phyloP scores from a whole-genome alignment of 2,888 invertebrate genomes.

The Drosophila diplacantha region DNA sequence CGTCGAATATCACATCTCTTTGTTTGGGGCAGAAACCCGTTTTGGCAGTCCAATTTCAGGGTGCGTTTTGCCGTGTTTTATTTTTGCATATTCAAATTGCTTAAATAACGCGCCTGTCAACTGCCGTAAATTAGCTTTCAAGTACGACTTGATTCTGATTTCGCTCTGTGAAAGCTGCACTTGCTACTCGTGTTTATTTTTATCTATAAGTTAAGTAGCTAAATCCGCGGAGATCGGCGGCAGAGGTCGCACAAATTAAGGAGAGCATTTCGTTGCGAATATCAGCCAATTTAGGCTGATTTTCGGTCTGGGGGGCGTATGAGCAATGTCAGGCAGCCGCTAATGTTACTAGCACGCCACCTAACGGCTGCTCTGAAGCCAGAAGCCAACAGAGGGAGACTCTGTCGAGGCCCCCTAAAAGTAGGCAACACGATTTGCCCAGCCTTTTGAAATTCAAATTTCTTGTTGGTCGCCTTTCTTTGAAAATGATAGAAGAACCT shows the following conservation, averaged over 20 bases:
- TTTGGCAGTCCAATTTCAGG: conserved; percentile 17
- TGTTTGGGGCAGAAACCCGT: conserved; percentile 18
- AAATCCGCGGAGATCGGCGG: conserved; percentile 35
- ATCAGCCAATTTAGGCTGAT: conserved; percentile 8
- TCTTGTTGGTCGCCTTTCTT: neutral
- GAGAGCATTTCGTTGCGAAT: conserved; percentile 18
- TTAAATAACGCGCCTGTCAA: conserved; percentile 47
- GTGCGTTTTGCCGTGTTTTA: conserved; percentile 25
- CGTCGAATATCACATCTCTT: conserved; percentile 11
- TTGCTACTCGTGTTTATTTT: conserved; percentile 24
- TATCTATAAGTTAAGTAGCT: conserved; percentile 42
- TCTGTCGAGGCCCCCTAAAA: conserved; percentile 9
- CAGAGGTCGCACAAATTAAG: conserved; percentile 61
- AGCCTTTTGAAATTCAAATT: neutral
- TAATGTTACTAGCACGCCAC: neutral
- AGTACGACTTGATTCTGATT: conserved; percentile 65
- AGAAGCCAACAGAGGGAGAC: conserved; percentile 17
- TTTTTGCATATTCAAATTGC: conserved; percentile 61
- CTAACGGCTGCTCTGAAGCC: neutral
- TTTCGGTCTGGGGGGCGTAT: conserved; percentile 48
- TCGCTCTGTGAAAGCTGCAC: conserved; percentile 34
- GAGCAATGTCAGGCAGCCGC: conserved; percentile 40
- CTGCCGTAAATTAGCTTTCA: conserved; percentile 59
- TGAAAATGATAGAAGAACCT: neutral
- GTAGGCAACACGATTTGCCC: conserved; percentile 41